Conservation (phyloP, 1,140 invertebrate species). For the Eurytemora carolleeae region DNA sequence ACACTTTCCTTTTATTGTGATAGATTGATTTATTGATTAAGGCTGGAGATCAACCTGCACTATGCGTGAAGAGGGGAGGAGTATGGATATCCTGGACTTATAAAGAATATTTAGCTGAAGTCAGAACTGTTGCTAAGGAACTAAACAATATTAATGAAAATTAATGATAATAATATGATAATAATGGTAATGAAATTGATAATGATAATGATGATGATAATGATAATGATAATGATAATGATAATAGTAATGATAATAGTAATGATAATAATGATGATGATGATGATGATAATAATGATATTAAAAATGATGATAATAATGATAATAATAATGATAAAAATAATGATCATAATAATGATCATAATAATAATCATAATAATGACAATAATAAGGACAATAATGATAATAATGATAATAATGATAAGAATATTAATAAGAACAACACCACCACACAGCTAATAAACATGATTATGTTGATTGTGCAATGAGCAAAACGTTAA, state of each 20-base stretch:
- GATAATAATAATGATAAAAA: background rate
- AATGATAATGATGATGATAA: background rate
- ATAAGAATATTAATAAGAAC: too few relatives aligned
- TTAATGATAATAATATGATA: background rate
- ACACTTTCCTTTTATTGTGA: too few relatives aligned
- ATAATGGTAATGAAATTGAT: background rate
- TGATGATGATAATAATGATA: background rate
- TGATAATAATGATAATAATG: too few relatives aligned
- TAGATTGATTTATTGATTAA: background rate
- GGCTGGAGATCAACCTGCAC: background rate
- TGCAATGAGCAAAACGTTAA: too few relatives aligned
- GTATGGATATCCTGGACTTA: constrained; percentile 19
- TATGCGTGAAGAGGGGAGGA: constrained; percentile 18
- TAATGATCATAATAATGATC: too few relatives aligned
- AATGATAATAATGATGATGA: background rate
- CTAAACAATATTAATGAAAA: too few relatives aligned
- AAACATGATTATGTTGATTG: too few relatives aligned
- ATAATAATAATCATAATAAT: too few relatives aligned
- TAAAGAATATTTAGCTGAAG: constrained; percentile 16
- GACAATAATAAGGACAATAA: too few relatives aligned
- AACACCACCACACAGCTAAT: too few relatives aligned
- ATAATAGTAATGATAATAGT: background rate
- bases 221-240: background rate
- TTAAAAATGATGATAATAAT: background rate
- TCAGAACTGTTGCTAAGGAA: background rate